Evolutionary conservation across 2,797 vertebrate species (phyloP).

Genomic region (Pyrocephalus nanus): DNA sequence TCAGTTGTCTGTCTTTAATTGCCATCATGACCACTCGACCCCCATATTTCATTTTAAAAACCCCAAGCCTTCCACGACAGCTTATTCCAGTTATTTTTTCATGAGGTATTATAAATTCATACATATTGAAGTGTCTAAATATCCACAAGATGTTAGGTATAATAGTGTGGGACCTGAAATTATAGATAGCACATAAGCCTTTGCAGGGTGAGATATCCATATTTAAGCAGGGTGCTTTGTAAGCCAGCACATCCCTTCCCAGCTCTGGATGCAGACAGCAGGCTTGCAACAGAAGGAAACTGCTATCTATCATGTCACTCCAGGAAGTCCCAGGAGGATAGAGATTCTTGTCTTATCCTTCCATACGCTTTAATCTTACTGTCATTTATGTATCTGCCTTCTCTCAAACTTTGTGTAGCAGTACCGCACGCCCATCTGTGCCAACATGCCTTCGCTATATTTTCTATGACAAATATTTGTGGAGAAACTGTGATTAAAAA

Average conservation of each 20-base stretch:
- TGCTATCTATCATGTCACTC: conserved; percentile 57
- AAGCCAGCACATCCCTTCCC: neutral
- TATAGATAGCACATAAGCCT: neutral
- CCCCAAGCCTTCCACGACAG: neutral
- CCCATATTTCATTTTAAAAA: neutral
- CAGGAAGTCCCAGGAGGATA: conserved; percentile 43
- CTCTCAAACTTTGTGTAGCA: conserved; percentile 66
- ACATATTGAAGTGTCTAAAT: neutral
- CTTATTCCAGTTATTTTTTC: neutral
- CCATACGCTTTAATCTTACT: conserved; percentile 51
- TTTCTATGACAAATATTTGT: conserved; percentile 79
- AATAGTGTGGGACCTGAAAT: neutral
- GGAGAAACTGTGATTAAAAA: conserved; percentile 77
- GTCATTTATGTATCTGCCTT: conserved; percentile 61
- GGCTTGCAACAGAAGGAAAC: conserved; percentile 29
- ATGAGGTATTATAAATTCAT: neutral
- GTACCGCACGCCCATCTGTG: conserved; percentile 59
- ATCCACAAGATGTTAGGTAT: neutral
- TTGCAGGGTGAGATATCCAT: neutral
- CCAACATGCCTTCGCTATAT: conserved; percentile 78
- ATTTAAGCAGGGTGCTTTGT: neutral
- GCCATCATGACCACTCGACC: neutral
- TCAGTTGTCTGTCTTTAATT: neutral
- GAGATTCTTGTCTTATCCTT: conserved; percentile 52
- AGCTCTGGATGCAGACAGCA: neutral